A percentile compares a stretch with the other conserved stretches of the same genome.
phyloP scores from a whole-genome alignment of 2,113 vertebrate genomes.

The Rhea pennata region DNA sequence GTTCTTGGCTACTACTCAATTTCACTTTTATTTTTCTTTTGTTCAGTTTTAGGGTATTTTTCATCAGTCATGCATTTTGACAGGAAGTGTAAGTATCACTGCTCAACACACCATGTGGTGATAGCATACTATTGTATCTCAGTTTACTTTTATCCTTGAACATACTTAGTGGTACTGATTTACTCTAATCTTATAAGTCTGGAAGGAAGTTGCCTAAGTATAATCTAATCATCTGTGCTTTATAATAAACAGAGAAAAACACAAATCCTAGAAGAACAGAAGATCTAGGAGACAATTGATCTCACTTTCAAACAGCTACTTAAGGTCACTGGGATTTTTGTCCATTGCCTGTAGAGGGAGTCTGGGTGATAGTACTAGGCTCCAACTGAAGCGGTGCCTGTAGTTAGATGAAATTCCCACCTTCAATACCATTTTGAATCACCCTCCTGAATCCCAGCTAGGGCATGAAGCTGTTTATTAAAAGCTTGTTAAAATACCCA shows the following conservation, averaged over 20 bases:
- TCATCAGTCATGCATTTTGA: not conserved
- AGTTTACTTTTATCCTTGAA: not conserved
- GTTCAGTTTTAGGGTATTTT: not conserved
- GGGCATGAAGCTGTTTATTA: constrained; percentile 19
- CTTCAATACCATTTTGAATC: not conserved
- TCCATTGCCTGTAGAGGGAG: not conserved
- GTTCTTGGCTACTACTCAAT: not conserved
- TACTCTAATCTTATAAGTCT: not conserved
- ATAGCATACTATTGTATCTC: not conserved
- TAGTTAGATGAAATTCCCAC: not conserved
- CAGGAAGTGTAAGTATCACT: not conserved
- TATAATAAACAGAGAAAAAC: not conserved
- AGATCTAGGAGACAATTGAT: not conserved
- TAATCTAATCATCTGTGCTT: not conserved
- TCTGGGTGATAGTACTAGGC: not conserved
- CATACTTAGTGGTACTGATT: not conserved
- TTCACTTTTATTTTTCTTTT: not conserved
- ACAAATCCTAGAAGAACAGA: not conserved
- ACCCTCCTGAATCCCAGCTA: not conserved
- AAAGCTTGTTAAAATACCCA: not conserved
- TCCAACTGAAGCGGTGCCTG: not conserved
- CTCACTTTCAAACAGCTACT: accelerated
- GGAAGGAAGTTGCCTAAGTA: not conserved
- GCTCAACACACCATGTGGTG: not conserved
- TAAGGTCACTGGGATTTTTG: not conserved